Conservation (phyloP, 1,140 invertebrate genomes). For the Drosophila athabasca region DNA sequence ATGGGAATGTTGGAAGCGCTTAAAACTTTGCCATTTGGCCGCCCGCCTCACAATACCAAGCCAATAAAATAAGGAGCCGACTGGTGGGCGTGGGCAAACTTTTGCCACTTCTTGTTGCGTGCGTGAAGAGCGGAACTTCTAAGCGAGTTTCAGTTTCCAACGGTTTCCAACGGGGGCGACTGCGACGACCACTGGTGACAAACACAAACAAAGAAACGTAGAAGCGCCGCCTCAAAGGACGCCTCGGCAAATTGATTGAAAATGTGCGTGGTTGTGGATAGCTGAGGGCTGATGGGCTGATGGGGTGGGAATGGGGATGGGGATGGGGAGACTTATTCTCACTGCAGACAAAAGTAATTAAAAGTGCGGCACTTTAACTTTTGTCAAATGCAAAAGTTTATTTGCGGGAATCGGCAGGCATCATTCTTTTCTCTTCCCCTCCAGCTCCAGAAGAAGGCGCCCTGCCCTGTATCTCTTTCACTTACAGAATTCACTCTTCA, state of each 20-base stretch:
- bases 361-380: slow-evolving; percentile 79
- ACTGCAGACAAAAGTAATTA: slow-evolving; percentile 78
- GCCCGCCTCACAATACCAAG: slow-evolving; percentile 32
- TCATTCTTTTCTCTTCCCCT: slow-evolving; percentile 21
- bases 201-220: slow-evolving; percentile 44
- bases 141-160: slow-evolving; percentile 50
- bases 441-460: slow-evolving; percentile 1
- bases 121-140: slow-evolving; percentile 62
- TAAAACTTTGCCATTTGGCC: slow-evolving; percentile 67
- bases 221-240: slow-evolving; percentile 54
- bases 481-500: slow-evolving; percentile 51
- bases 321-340: background rate
- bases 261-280: slow-evolving; percentile 51
- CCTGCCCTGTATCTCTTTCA: slow-evolving; percentile 26
- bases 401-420: slow-evolving; percentile 44
- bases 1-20: background rate
- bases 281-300: background rate
- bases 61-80: slow-evolving; percentile 62
- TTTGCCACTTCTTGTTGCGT: slow-evolving; percentile 66
- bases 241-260: slow-evolving; percentile 73
- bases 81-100: slow-evolving; percentile 47
- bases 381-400: slow-evolving; percentile 72
- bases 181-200: slow-evolving; percentile 23
- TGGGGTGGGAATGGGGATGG: too few relatives aligned
- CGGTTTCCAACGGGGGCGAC: background rate